Percentiles rank a stretch among this genome's conserved stretches.
phyloP scores from a whole-genome alignment of 2,888 invertebrate genomes.

The Falcaria lacertinaria region DNA sequence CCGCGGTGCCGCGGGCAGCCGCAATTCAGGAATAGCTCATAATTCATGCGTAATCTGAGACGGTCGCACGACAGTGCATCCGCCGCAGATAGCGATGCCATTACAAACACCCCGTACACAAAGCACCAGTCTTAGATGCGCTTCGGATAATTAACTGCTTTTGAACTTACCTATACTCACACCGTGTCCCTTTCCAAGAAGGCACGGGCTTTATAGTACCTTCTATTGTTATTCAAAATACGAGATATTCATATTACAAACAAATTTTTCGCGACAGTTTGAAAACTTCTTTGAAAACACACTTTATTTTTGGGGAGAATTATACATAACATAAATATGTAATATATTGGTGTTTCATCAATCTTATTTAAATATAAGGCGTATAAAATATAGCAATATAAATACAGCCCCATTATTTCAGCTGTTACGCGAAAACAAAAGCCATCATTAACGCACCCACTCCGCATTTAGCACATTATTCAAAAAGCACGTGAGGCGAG shows the following conservation, averaged over 20 bases:
- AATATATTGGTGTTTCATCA: no score
- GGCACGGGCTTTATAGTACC: no score
- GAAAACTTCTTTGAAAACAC: no score
- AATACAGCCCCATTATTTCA: conserved; percentile 17
- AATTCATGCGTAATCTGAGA: conserved; percentile 63
- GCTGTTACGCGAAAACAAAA: conserved; percentile 47
- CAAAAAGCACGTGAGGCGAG: conserved; percentile 72
- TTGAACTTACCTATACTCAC: neutral
- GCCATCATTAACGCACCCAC: conserved; percentile 53
- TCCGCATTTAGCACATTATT: conserved; percentile 70
- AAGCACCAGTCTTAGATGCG: conserved; percentile 32
- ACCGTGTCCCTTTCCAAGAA: neutral
- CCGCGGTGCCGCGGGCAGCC: conserved; percentile 40
- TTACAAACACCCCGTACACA: conserved; percentile 39
- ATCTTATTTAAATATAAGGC: neutral
- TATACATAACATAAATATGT: no score
- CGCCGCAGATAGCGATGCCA: conserved; percentile 51
- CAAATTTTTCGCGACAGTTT: no score
- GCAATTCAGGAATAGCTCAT: conserved; percentile 57
- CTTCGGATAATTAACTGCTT: conserved; percentile 44
- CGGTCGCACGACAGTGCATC: conserved; percentile 54
- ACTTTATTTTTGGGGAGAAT: no score
- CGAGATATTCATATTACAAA: no score
- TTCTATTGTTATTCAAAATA: neutral
- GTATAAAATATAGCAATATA: neutral